phyloP scores from a whole-genome alignment of 2,888 invertebrate genomes.

The Cerceris rybyensis region DNA sequence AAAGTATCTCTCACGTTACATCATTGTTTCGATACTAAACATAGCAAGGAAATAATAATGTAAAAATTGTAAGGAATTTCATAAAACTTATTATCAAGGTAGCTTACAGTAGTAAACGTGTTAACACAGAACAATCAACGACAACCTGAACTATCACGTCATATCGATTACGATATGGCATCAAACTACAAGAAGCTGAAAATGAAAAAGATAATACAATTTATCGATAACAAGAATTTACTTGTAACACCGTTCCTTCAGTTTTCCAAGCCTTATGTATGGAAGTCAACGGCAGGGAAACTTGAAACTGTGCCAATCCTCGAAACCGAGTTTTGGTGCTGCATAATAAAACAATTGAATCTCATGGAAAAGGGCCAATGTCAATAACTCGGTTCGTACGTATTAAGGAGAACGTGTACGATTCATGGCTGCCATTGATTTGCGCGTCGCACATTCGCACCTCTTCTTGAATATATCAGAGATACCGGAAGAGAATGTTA shows the following conservation, averaged over 20 bases:
- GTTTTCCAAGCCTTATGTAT: conserved; percentile 15
- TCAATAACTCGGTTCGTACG: conserved; percentile 46
- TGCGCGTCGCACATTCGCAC: background rate
- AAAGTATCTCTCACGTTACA: too few species aligned
- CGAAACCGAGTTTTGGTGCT: conserved; percentile 46
- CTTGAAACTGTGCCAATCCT: conserved; percentile 67
- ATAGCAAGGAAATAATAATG: too few species aligned
- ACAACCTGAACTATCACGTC: too few species aligned
- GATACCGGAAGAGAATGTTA: too few species aligned
- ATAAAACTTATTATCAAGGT: too few species aligned
- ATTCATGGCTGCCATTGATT: background rate
- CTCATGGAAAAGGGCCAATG: conserved; percentile 68
- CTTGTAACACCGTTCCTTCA: conserved; percentile 17
- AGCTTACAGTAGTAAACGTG: too few species aligned
- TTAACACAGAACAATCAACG: too few species aligned
- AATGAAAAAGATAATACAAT: background rate
- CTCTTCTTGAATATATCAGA: background rate
- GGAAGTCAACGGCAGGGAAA: conserved; percentile 34
- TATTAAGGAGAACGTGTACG: background rate
- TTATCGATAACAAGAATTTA: background rate
- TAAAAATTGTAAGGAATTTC: too few species aligned
- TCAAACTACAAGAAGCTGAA: background rate
- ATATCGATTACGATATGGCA: too few species aligned
- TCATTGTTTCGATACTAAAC: too few species aligned
- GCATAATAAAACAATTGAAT: conserved; percentile 62